phyloP scores from a whole-genome alignment of 2,797 vertebrate species.

The Liasis olivaceus region DNA sequence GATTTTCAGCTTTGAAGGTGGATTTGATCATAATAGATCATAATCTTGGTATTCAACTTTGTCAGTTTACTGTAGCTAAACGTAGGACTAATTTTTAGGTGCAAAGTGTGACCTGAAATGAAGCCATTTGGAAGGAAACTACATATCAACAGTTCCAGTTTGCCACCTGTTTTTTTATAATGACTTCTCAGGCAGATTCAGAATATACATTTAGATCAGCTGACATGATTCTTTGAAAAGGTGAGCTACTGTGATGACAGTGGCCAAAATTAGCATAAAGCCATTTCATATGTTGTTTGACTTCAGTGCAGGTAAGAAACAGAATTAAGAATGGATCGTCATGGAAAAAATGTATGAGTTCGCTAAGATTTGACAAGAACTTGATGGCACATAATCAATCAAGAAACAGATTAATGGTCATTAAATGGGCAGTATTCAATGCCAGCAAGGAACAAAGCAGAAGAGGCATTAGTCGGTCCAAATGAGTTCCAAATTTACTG shows the following conservation, averaged over 20 bases:
- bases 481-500: background rate
- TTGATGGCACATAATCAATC: background rate
- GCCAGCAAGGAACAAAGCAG: background rate
- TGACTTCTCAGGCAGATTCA: background rate
- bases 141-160: background rate
- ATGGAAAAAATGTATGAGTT: background rate
- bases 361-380: background rate
- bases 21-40: background rate
- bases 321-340: background rate
- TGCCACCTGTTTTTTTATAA: background rate
- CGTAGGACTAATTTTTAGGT: background rate
- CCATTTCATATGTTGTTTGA: background rate
- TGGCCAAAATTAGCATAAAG: background rate
- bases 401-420: background rate
- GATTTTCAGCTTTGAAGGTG: background rate
- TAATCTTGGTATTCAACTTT: background rate
- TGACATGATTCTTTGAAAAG: background rate
- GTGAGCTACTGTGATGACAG: background rate
- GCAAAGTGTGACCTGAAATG: background rate
- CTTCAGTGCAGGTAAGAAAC: background rate
- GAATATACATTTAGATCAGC: background rate
- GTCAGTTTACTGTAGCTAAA: background rate
- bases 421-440: background rate
- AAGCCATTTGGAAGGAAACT: background rate
- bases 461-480: background rate